Evolutionary conservation across 2,797 vertebrate genomes (phyloP).

Genomic region (Mycteria americana): DNA sequence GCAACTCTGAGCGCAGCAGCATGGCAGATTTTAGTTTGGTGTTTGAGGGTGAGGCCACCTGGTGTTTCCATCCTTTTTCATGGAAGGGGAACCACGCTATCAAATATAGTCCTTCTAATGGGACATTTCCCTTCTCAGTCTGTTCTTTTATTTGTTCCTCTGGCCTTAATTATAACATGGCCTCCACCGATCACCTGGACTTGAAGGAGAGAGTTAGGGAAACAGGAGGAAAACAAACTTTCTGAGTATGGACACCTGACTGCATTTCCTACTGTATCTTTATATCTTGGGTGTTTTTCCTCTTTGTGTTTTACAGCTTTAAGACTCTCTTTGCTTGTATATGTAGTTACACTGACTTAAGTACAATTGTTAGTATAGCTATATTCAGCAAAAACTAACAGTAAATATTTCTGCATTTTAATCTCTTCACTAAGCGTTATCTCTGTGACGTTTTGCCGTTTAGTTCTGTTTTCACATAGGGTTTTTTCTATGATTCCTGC

Average conservation of each 20-base stretch:
- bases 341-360: not conserved
- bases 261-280: not conserved
- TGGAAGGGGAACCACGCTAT: not conserved
- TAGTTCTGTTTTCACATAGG: not conserved
- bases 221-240: not conserved
- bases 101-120: not conserved
- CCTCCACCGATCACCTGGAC: not conserved
- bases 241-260: not conserved
- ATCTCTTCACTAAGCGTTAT: not conserved
- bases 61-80: not conserved
- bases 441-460: not conserved
- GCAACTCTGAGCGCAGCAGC: rapidly evolving
- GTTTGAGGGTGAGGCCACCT: not conserved
- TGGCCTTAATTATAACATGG: not conserved
- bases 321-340: not conserved
- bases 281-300: not conserved
- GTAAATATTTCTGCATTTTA: not conserved
- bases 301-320: not conserved
- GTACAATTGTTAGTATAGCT: not conserved
- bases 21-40: not conserved
- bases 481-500: not conserved
- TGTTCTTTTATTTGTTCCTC: not conserved
- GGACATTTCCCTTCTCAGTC: not conserved
- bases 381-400: not conserved
- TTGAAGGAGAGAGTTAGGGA: not conserved